These are phyloP conservation scores for Lepidurus packardi DNA, from an alignment of 1,140 invertebrate species.

Conservation along the genomic window DNA sequence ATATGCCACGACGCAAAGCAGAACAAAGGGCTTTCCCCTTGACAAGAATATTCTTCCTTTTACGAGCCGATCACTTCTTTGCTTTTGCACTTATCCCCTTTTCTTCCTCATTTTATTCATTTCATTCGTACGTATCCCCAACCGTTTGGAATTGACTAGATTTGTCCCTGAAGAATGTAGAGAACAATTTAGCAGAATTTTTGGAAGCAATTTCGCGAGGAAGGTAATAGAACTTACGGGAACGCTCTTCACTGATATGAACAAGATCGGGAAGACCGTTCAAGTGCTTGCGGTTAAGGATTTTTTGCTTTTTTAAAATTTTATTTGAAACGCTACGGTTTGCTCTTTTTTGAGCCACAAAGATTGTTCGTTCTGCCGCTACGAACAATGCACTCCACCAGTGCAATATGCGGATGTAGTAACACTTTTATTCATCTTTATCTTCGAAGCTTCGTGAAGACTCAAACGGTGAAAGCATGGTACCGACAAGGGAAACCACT, in stretches of 20 bases:
- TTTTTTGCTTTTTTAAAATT: too few species aligned
- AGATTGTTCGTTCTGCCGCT: too few species aligned
- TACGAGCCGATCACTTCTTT: background rate
- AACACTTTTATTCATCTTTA: too few species aligned
- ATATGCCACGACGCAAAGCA: background rate
- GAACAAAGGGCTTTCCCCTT: background rate
- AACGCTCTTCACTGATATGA: background rate
- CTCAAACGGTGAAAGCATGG: too few species aligned
- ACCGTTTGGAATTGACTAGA: background rate
- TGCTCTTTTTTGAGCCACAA: too few species aligned
- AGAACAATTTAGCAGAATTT: background rate
- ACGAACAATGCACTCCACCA: too few species aligned
- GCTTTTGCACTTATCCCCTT: background rate
- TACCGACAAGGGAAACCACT: too few species aligned
- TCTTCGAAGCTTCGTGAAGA: too few species aligned
- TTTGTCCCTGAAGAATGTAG: background rate
- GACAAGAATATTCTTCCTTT: background rate
- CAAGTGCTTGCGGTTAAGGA: too few species aligned
- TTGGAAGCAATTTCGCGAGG: background rate
- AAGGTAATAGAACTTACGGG: background rate
- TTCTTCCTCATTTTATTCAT: background rate
- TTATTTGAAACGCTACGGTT: too few species aligned
- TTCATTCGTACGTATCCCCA: background rate
- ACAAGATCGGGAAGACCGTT: background rate
- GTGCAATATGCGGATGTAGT: too few species aligned